Evolutionary conservation across 2,888 invertebrate species (phyloP).

Genomic region (Ecdyonurus torrentis): DNA sequence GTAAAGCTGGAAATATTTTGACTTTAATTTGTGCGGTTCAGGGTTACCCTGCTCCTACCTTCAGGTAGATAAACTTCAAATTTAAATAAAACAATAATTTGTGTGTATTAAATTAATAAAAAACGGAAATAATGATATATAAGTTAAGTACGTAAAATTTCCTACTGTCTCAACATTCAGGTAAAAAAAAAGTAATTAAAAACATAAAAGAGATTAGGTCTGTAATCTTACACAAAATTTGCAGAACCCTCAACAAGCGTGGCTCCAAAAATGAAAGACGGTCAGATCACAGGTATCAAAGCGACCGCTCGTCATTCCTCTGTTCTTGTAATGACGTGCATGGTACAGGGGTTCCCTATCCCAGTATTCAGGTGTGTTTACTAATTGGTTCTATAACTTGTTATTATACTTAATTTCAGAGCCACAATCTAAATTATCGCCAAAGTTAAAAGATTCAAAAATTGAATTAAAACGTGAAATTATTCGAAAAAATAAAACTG

Average conservation of each 20-base stretch:
- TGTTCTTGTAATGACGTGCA: constrained; percentile 31
- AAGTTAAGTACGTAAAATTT: neutral
- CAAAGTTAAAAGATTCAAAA: constrained; percentile 33
- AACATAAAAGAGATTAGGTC: no score
- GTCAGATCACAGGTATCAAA: constrained; percentile 17
- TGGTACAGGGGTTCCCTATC: constrained; percentile 36
- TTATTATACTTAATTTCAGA: constrained; percentile 15
- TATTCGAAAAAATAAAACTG: constrained; percentile 15
- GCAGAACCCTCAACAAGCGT: constrained; percentile 18
- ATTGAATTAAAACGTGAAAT: constrained; percentile 9
- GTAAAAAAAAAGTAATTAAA: no score
- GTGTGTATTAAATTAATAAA: neutral
- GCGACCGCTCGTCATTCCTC: constrained; percentile 16
- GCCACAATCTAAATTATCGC: constrained; percentile 26
- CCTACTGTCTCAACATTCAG: constrained; percentile 41
- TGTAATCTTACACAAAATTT: constrained; percentile 4
- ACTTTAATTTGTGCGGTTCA: constrained; percentile 50
- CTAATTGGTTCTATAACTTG: neutral
- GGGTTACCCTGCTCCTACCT: constrained; percentile 44
- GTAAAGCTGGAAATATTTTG: constrained; percentile 29
- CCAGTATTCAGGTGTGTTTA: constrained; percentile 31
- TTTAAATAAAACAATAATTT: no score
- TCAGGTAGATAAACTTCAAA: constrained; percentile 47
- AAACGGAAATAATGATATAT: neutral
- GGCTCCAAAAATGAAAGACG: constrained; percentile 18